A percentile compares a stretch with the other conserved stretches of the same genome.
Evolutionary conservation across 2,113 vertebrate genomes (phyloP).

Genomic region (Rhinichthys klamathensis): DNA sequence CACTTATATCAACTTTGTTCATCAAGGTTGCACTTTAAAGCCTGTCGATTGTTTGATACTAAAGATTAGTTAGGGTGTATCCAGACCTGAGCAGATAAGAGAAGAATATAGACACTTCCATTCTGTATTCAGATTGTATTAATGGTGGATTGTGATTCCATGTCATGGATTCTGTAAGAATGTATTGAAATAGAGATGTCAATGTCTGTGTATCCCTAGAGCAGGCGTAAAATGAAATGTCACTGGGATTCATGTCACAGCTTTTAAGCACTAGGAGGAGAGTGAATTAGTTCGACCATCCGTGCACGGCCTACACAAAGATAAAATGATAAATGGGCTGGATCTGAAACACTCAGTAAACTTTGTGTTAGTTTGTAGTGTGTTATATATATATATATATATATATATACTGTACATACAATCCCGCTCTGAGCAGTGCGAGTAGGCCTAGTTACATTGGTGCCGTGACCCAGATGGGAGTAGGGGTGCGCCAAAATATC

Average conservation of each 20-base stretch:
- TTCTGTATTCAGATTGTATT: slow-evolving; percentile 1
- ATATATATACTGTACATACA: too few relatives aligned
- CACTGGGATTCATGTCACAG: not conserved
- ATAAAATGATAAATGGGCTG: slow-evolving; percentile 4
- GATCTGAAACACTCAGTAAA: not conserved
- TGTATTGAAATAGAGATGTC: not conserved
- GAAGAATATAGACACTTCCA: not conserved
- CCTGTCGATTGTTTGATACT: not conserved
- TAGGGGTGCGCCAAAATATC: too few relatives aligned
- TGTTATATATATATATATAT: too few relatives aligned
- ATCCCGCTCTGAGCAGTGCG: too few relatives aligned
- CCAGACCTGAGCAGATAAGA: not conserved
- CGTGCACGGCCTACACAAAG: not conserved
- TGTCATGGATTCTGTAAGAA: not conserved
- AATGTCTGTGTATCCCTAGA: not conserved
- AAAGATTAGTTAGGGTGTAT: not conserved
- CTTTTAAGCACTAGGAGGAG: not conserved
- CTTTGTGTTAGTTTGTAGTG: not conserved
- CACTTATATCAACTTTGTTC: not conserved
- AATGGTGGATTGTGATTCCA: not conserved
- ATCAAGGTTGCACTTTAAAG: slow-evolving; percentile 8
- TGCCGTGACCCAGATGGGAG: too few relatives aligned
- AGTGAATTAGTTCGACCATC: not conserved
- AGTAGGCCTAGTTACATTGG: too few relatives aligned
- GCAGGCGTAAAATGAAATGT: not conserved